Evolutionary conservation across 2,797 vertebrate genomes (phyloP), one percentile per base, ranked within the genome.

Genomic region (Rhynchonycteris naso): DNA sequence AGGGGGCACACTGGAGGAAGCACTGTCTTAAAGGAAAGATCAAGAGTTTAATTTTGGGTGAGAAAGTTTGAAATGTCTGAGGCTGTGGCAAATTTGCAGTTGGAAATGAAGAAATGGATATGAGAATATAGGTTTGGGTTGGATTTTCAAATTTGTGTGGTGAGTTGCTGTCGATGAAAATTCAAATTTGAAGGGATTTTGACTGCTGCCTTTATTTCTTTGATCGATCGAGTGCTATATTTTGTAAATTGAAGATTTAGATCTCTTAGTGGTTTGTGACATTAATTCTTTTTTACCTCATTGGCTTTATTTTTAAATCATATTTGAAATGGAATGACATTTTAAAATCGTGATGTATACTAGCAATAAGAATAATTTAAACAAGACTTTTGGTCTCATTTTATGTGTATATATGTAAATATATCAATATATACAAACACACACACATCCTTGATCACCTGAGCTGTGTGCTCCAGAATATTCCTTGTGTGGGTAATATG

Each of bases 41-140:
- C 43, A 43, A 82, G 90, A 81, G 63, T 30, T 78, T 94, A 91
- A 92, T 89, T 95, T 91, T 68, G 88, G 50, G 50, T 68, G 65
- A 86, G 38, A 56, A 54, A 35, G 35, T 58, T 78, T 68, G n/a
- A 93, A 93, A 35, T 22, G 85, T 71, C 65, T 75, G 59, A 2
- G 52, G 33, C 76, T 52, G 7, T 74, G 71, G 52, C 19, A 65
- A 52, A 8, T 78, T 33, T 75, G 30, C 33, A 28, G 71, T 3
- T 88, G 61, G 24, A 26, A 65, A 43, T 12, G 33, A 63, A 90
- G 71, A 58, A 47, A 30, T 7, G 11, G 33, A 54, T 52, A 68
- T 35, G 24, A 35, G 26, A 93, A 83, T 30, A 76, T 14, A 43
- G 28, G 59, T 16, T 79, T 50, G 11, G 8, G 35, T 4, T 76